A percentile compares a stretch with the other conserved stretches of the same genome.
Evolutionary conservation across 2,888 invertebrate species (phyloP).

Genomic region (Heteropelma amictum): DNA sequence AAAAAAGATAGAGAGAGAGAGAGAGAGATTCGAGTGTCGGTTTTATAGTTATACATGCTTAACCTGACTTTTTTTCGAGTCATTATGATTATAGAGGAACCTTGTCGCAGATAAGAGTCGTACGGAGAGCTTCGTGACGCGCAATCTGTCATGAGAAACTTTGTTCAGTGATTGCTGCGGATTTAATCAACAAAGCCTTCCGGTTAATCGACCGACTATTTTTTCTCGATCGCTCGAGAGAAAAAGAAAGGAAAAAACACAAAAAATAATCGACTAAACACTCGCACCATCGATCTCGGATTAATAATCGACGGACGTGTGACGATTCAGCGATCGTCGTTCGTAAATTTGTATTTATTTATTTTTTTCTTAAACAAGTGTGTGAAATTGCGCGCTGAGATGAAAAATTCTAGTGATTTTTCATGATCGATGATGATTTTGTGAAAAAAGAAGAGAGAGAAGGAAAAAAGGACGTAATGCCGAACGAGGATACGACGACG

Average conservation of each 20-base stretch:
- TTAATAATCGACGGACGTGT: background rate
- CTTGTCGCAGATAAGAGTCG: constrained; percentile 14
- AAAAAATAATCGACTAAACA: background rate
- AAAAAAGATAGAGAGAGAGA: constrained; percentile 15
- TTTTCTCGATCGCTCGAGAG: background rate
- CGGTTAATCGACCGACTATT: background rate
- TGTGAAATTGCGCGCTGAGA: background rate
- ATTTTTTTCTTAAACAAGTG: too few species aligned
- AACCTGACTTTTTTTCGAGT: background rate
- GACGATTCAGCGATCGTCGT: background rate
- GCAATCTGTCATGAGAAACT: constrained; percentile 1
- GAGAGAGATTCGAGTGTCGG: constrained; percentile 39
- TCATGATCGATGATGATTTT: background rate
- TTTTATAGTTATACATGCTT: background rate
- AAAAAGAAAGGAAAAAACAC: background rate
- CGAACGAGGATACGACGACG: background rate
- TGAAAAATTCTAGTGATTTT: background rate
- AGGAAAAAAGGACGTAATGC: background rate
- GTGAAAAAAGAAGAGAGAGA: background rate
- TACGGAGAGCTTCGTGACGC: constrained; percentile 1
- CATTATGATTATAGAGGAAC: background rate
- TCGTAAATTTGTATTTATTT: background rate
- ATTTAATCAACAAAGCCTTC: background rate
- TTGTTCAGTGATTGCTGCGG: background rate
- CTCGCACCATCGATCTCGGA: background rate